These are phyloP conservation scores for Rhynchomys soricoides DNA, from an alignment of 2,113 vertebrate genomes.

Conservation along the genomic window DNA sequence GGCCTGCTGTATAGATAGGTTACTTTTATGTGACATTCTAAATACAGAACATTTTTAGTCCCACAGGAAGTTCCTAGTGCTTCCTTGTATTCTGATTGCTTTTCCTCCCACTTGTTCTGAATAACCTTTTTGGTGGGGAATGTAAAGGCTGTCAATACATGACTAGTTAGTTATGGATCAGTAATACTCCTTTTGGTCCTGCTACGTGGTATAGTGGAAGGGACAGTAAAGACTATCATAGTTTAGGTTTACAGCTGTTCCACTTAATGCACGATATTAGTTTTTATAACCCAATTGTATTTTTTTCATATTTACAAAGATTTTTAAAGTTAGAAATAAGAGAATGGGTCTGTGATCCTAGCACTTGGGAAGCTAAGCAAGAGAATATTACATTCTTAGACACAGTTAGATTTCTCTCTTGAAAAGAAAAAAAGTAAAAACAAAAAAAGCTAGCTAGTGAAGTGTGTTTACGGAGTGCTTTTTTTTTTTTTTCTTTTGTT, in stretches of 20 bases:
- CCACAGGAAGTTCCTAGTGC: neutral
- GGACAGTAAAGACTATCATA: neutral
- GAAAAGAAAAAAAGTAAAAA: neutral
- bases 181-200: neutral
- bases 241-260: neutral
- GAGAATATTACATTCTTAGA: neutral
- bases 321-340: neutral
- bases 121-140: neutral
- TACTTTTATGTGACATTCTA: neutral
- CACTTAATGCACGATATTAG: neutral
- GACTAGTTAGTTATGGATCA: neutral
- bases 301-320: constrained; percentile 16
- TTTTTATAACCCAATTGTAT: neutral
- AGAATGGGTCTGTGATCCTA: neutral
- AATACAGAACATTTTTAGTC: neutral
- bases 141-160: neutral
- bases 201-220: neutral
- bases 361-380: neutral
- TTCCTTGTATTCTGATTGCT: neutral
- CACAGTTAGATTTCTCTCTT: neutral
- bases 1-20: neutral
- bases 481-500: neutral
- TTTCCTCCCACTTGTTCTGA: neutral
- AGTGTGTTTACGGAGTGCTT: neutral
- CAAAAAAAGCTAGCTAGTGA: neutral